Evolutionary conservation across 2,113 vertebrate genomes (phyloP).

Genomic region (Amblyopsis rosae): DNA sequence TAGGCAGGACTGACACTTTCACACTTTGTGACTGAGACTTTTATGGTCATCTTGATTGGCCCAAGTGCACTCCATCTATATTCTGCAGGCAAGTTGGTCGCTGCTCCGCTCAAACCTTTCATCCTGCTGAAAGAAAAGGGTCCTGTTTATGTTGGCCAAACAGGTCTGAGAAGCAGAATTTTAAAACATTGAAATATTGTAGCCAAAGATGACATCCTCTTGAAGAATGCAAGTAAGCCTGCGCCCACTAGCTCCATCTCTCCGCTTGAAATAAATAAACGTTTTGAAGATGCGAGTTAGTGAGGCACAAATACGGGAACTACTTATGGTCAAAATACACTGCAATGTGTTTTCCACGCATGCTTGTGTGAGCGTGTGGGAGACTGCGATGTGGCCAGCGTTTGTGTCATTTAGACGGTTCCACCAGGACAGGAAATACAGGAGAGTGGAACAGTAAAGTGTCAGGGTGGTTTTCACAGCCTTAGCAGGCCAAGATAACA

Average conservation of each 20-base stretch:
- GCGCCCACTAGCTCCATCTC: constrained; percentile 35
- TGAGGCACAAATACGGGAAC: constrained; percentile 22
- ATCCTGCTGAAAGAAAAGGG: constrained; percentile 51
- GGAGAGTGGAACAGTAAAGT: not conserved
- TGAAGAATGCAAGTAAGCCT: constrained; percentile 38
- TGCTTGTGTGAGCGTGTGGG: not conserved
- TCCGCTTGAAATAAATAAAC: constrained; percentile 54
- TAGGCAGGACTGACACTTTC: constrained; percentile 61
- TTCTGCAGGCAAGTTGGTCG: constrained; percentile 45
- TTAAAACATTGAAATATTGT: constrained; percentile 35
- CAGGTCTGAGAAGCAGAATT: constrained; percentile 15
- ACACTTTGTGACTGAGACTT: constrained; percentile 30
- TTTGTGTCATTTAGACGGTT: constrained; percentile 16
- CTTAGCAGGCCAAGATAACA: not conserved
- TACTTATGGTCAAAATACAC: not conserved
- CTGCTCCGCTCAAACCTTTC: constrained; percentile 62
- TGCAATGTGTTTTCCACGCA: constrained; percentile 29
- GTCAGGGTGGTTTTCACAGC: not conserved
- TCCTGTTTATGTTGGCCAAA: constrained; percentile 27
- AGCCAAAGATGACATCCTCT: constrained; percentile 36
- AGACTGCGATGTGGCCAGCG: constrained; percentile 4
- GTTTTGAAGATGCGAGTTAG: not conserved
- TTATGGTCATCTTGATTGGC: constrained; percentile 59
- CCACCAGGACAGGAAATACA: not conserved
- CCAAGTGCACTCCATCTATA: constrained; percentile 64